A percentile compares a stretch with the other conserved stretches of the same genome.
Evolutionary conservation across 2,888 invertebrate genomes (phyloP).

Genomic region (Stomorhina lunata): DNA sequence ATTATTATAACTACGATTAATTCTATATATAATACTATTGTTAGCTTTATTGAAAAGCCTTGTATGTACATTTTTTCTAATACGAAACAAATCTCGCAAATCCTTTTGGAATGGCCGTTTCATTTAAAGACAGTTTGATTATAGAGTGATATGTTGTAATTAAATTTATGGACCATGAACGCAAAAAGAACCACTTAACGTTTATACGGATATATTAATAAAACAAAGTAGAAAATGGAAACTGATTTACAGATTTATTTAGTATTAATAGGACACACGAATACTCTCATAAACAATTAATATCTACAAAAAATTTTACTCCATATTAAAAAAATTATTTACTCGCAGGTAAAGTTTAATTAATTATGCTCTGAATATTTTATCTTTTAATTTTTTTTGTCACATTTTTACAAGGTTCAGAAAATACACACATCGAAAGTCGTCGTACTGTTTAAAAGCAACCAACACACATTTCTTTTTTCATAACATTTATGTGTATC

Average conservation of each 20-base stretch:
- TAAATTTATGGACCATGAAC: conserved; percentile 53
- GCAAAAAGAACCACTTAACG: conserved; percentile 10
- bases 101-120: conserved; percentile 40
- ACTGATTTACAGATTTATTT: conserved; percentile 36
- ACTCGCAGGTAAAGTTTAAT: too few species aligned
- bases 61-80: background rate
- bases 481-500: too few species aligned
- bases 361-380: too few species aligned
- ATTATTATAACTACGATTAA: conserved; percentile 28
- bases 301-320: background rate
- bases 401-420: too few species aligned
- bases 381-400: too few species aligned
- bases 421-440: too few species aligned
- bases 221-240: background rate
- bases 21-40: background rate
- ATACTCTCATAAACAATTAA: background rate
- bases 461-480: too few species aligned
- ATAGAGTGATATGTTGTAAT: conserved; percentile 45
- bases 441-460: too few species aligned
- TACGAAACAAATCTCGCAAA: conserved; percentile 31
- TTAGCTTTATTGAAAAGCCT: conserved; percentile 37
- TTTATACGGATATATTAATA: too few species aligned
- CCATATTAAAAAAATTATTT: background rate
- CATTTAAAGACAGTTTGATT: background rate
- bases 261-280: conserved; percentile 25